phyloP scores from a whole-genome alignment of 2,113 vertebrate species.

The Aythya baeri region DNA sequence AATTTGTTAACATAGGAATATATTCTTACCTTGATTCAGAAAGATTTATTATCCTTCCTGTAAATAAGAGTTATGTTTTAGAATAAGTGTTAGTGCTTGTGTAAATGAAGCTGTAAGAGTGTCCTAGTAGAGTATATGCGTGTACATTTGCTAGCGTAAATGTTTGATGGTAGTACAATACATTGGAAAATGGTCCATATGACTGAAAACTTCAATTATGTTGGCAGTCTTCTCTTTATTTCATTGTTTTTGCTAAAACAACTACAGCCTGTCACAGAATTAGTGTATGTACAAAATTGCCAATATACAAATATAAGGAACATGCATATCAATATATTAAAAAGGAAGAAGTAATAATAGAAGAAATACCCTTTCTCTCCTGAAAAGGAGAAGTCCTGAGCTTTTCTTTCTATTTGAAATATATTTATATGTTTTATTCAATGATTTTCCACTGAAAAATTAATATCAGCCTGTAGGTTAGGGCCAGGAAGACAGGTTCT shows the following conservation, averaged over 20 bases:
- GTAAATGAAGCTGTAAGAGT: constrained; percentile 34
- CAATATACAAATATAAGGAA: neutral
- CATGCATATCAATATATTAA: neutral
- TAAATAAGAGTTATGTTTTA: constrained; percentile 37
- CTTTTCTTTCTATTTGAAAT: neutral
- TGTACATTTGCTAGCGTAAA: neutral
- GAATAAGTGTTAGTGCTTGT: constrained; percentile 22
- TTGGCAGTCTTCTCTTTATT: constrained; percentile 33
- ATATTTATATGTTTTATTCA: neutral
- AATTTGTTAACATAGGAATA: constrained; percentile 20
- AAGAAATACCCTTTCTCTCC: neutral
- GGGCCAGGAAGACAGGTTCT: neutral
- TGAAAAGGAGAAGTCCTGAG: neutral
- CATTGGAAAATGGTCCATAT: neutral
- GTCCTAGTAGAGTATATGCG: constrained; percentile 5
- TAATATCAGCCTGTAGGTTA: neutral
- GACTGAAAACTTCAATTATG: constrained; percentile 25
- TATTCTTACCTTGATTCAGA: constrained; percentile 34
- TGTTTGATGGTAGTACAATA: neutral
- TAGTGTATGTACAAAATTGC: neutral
- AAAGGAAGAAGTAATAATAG: neutral
- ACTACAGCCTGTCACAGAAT: neutral
- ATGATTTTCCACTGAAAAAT: neutral
- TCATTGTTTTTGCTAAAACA: neutral
- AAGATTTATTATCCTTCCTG: constrained; percentile 32